Conservation (phyloP, 1,140 invertebrate genomes). For the Tetranychus urticae region DNA sequence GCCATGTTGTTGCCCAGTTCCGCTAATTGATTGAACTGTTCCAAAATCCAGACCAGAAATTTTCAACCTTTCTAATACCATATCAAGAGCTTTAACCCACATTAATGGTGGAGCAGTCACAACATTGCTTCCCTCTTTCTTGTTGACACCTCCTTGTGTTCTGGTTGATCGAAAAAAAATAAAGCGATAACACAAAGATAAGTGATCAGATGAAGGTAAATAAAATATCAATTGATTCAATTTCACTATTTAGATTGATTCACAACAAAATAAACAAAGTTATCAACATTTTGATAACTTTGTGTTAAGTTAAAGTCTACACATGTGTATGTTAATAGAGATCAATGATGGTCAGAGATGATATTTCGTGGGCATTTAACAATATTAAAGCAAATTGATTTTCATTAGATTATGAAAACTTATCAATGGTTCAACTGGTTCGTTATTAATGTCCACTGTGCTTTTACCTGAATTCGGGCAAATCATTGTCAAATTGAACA, state of each 20-base stretch:
- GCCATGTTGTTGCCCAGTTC: conserved; percentile 80
- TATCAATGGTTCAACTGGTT: neutral
- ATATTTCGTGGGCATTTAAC: no score
- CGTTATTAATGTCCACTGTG: neutral
- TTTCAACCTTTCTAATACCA: conserved; percentile 59
- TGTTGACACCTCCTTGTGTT: conserved; percentile 52
- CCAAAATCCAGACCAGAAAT: conserved; percentile 50
- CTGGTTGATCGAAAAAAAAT: conserved; percentile 20
- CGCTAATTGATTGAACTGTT: conserved; percentile 55
- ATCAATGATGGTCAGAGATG: no score
- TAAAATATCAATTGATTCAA: neutral
- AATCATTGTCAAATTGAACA: conserved; percentile 66
- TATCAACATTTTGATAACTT: neutral
- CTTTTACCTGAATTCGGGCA: conserved; percentile 62
- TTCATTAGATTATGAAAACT: no score
- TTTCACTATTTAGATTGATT: neutral
- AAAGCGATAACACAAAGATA: neutral
- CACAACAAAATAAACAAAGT: neutral
- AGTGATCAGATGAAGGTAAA: neutral
- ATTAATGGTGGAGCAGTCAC: conserved; percentile 59
- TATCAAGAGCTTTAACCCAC: conserved; percentile 85
- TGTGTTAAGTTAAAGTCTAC: neutral
- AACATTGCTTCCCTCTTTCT: conserved; percentile 29
- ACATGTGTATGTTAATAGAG: neutral
- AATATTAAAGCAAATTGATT: no score